Base-by-base conservation (phyloP, 2,113 vertebrate species). In the Thryonomys swinderianus region DNA sequence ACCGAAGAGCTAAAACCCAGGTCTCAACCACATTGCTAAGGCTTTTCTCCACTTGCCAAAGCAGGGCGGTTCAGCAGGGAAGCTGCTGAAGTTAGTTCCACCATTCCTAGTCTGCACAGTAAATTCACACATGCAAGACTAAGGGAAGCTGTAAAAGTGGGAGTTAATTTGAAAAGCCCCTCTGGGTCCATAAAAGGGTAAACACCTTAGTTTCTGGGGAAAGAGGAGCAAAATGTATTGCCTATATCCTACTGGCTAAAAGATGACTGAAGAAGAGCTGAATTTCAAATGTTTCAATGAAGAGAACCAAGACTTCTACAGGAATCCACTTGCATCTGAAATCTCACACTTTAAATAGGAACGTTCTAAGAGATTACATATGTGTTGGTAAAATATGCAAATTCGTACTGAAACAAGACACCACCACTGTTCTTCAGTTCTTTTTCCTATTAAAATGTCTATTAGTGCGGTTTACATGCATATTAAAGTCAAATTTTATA, bases 361-460 rank as follows among this genome's bases (percentile, higher is more conserved):
- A 90, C 91, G 80, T 97, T 83, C 80, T 87, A 57, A 59, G 69
- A 83, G 21, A 80, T 45, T 78, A 61, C 2, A 57, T 23, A 79
- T 25, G 8, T 89, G 45, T 61, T 74, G 34, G 42, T 67, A 89
- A 86, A 86, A 84, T 71, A 81, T 66, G 76, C 61, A 94, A 97
- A 73, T 95, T 96, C 61, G 79, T 97, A 71, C 91, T 97, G 92
- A 96, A 98, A 80, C 3, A 53, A 97, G 93, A 96, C 90, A 91
- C 67, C 82, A n/a, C 96, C 97, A 90, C 91, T 95, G 59, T 91
- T 97, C 84, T 85, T 97, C 96, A 97, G 85, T 92, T 21, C 1
- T 64, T 88, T 91, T 84, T 96, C 87, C 95, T 92, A 97, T n/a
- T 96, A 97, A 97, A 98, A 97, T 97, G 95, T 90, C 67, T 95